phyloP scores from a whole-genome alignment of 1,140 invertebrate species.

The Drosophila rhopaloa region DNA sequence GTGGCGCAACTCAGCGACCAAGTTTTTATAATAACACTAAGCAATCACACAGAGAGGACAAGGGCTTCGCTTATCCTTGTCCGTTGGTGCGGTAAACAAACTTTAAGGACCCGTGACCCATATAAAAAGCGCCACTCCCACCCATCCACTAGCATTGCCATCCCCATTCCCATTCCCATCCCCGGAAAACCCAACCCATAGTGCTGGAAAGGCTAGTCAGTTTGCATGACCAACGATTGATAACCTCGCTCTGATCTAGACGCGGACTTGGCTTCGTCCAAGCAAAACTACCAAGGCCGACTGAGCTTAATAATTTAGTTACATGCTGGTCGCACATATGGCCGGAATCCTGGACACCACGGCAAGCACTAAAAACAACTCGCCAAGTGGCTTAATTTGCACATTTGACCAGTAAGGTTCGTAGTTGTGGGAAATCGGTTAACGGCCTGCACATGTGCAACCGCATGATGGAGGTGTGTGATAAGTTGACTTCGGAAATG shows the following conservation, averaged over 20 bases:
- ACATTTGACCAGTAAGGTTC: slow-evolving; percentile 11
- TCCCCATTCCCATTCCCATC: neutral
- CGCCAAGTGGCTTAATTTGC: slow-evolving; percentile 16
- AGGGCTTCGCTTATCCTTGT: slow-evolving; percentile 10
- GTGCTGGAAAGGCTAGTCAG: slow-evolving; percentile 26
- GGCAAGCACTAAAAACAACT: slow-evolving; percentile 12
- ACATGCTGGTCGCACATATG: slow-evolving; percentile 56
- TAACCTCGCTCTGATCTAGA: slow-evolving; percentile 35
- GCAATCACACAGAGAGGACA: slow-evolving; percentile 5
- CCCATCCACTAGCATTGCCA: neutral
- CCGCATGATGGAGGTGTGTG: slow-evolving; percentile 22
- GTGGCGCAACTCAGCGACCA: slow-evolving; percentile 44
- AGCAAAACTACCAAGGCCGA: slow-evolving; percentile 47
- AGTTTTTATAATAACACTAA: slow-evolving; percentile 65
- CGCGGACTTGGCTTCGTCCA: slow-evolving; percentile 15
- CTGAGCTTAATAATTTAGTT: slow-evolving; percentile 66
- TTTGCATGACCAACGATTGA: slow-evolving; percentile 72
- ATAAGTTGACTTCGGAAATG: neutral
- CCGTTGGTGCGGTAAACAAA: slow-evolving; percentile 67
- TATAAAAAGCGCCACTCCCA: slow-evolving; percentile 44
- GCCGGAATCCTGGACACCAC: slow-evolving; percentile 31
- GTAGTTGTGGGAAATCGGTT: slow-evolving; percentile 36
- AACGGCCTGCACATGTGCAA: slow-evolving; percentile 36
- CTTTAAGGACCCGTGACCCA: slow-evolving; percentile 67
- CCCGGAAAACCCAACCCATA: slow-evolving; percentile 28